phyloP scores from a whole-genome alignment of 2,113 vertebrate genomes.

The Calyptommatus sinebrachiatus region DNA sequence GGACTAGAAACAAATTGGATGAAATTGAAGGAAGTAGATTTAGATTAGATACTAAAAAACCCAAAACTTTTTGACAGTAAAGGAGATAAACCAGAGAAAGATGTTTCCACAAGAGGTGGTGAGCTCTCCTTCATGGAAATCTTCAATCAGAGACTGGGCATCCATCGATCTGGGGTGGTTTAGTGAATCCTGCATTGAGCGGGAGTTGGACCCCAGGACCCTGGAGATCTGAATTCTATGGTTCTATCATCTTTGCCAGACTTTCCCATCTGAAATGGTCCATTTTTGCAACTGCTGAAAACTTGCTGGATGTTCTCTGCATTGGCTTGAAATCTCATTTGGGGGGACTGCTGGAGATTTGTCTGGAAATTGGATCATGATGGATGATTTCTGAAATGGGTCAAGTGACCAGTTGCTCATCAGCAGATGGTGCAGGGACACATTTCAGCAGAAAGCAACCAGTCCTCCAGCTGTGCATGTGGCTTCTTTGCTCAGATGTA shows the following conservation, averaged over 20 bases:
- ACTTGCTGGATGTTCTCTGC: background rate
- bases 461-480: background rate
- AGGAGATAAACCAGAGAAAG: too few relatives aligned
- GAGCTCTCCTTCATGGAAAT: too few relatives aligned
- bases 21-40: too few relatives aligned
- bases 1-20: too few relatives aligned
- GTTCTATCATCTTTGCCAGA: background rate
- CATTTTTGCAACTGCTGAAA: background rate
- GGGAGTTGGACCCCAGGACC: too few relatives aligned
- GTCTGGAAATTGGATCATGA: background rate
- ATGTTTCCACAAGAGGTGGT: too few relatives aligned
- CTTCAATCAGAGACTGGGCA: too few relatives aligned
- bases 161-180: too few relatives aligned
- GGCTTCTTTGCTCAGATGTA: background rate
- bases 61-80: too few relatives aligned
- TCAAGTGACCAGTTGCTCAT: background rate
- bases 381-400: background rate
- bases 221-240: too few relatives aligned
- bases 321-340: background rate
- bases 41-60: too few relatives aligned
- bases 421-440: background rate
- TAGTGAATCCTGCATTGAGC: too few relatives aligned
- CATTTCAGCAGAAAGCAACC: background rate
- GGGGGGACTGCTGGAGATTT: background rate
- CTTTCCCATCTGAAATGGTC: background rate